Evolutionary conservation across 2,797 vertebrate species (phyloP), one percentile per base, ranked within the genome.

Genomic region (Saxicola maurus): DNA sequence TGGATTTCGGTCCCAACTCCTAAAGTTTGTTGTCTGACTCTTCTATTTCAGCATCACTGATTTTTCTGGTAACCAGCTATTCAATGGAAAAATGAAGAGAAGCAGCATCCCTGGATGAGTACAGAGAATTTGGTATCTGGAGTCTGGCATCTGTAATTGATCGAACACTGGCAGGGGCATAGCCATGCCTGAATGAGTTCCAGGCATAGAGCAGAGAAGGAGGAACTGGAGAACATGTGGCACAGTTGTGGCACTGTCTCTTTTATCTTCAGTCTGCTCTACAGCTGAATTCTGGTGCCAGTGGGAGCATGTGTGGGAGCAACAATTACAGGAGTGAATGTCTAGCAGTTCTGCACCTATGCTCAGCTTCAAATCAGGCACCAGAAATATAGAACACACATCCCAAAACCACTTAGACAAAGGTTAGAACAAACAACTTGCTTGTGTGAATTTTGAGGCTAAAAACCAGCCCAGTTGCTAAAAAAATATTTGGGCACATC

Each of bases 311-410:
- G 11, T 40, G 11, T 2, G 3, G 71, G 57, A 67, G 7, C 38
- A 40, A 38, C 52, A 87, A 49, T 18, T 86, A 51, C 17, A 52
- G 24, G 25, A 75, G 8, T 3, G 21, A 25, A 61, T 45, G 4
- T 52, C n/a, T 61, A 73, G 25, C 18, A 83, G 31, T 30, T 30
- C n/a, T 75, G 20, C 37, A 53, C n/a, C 35, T 13, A 74, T 31
- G 4, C 8, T 62, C 13, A 67, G 46, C 38, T 42, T 67, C 35
- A 67, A 66, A 68, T 60, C 45, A 66, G 45, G n/a, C 30, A 69
- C 14, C 13, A 57, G 21, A 66, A 74, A 0, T 37, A 27, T 5
- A 13, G 18, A 37, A 61, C 0, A 0, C 10, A 25, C 35, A 67
- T 30, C 15, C 61, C 40, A 51, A 86, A 62, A 27, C 5, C 3